Percentiles rank a stretch among this genome's conserved stretches.
phyloP scores from a whole-genome alignment of 2,888 invertebrate genomes.

The Perizoma affinitatum region DNA sequence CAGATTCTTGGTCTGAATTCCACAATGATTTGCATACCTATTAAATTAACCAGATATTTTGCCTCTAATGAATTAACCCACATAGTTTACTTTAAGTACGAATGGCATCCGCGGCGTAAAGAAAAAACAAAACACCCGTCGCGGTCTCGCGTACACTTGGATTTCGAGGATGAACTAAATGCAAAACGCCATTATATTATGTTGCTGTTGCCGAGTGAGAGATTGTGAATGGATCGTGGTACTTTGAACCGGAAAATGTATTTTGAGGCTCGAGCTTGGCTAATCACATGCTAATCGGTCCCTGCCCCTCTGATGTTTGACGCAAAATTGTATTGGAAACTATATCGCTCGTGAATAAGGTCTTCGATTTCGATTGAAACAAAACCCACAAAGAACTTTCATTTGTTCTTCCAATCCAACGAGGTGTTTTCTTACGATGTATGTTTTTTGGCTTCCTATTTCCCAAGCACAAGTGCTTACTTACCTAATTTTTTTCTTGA shows the following conservation, averaged over 20 bases:
- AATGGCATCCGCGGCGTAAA: slow-evolving; percentile 26
- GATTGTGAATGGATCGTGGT: slow-evolving; percentile 26
- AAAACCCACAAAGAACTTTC: no score
- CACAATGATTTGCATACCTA: slow-evolving; percentile 12
- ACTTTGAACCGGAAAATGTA: slow-evolving; percentile 30
- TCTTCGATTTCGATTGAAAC: no score
- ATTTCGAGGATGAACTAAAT: slow-evolving; percentile 28
- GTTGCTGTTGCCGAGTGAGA: slow-evolving; percentile 17
- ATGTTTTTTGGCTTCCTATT: no score
- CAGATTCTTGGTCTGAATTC: slow-evolving; percentile 2
- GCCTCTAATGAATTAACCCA: slow-evolving; percentile 29
- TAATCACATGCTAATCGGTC: slow-evolving; percentile 37
- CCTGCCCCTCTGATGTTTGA: slow-evolving; percentile 25
- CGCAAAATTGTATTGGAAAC: slow-evolving; percentile 28
- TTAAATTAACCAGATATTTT: slow-evolving; percentile 22
- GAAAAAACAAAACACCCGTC: slow-evolving; percentile 25
- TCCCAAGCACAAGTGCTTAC: no score
- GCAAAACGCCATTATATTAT: slow-evolving; percentile 10
- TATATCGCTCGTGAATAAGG: slow-evolving; percentile 10
- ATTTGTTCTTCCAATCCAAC: no score
- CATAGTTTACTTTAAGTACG: slow-evolving; percentile 25
- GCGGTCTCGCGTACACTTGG: slow-evolving; percentile 28
- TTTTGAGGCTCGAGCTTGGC: slow-evolving; percentile 24
- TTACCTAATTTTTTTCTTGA: no score
- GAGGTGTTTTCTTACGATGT: no score